phyloP scores from a whole-genome alignment of 2,888 invertebrate species.

The Acronicta aceris region DNA sequence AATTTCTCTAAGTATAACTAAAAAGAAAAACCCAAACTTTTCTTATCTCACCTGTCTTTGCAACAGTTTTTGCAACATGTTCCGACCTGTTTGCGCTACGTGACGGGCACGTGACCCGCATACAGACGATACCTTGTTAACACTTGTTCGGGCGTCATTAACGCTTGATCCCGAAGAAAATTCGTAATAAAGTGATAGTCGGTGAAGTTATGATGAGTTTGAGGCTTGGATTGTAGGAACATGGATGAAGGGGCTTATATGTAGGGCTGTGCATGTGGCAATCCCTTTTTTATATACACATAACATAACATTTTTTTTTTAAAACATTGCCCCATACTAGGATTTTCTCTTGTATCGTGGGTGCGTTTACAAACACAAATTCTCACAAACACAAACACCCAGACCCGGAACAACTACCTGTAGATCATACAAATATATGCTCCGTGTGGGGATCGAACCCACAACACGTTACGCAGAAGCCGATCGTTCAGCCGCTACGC shows the following conservation, averaged over 20 bases:
- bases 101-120: constrained; percentile 58
- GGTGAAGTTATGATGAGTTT: constrained; percentile 44
- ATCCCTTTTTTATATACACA: no score
- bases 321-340: no score
- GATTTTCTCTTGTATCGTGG: no score
- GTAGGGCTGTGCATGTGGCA: no score
- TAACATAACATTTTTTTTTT: no score
- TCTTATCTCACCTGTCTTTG: constrained; percentile 32
- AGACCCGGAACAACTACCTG: no score
- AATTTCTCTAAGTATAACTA: not conserved
- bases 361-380: no score
- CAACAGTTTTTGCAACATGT: constrained; percentile 40
- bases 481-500: no score
- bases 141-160: constrained; percentile 60
- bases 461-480: no score
- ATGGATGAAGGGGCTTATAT: not conserved
- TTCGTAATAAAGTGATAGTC: constrained; percentile 40
- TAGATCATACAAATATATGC: no score
- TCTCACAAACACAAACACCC: no score
- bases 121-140: constrained; percentile 53
- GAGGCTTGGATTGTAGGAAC: constrained; percentile 3
- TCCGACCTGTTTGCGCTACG: constrained; percentile 32
- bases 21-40: constrained; percentile 13
- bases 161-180: constrained; percentile 46
- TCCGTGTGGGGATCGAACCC: no score